Evolutionary conservation across 2,797 vertebrate species (phyloP).

Genomic region (Chrysocyon brachyurus): DNA sequence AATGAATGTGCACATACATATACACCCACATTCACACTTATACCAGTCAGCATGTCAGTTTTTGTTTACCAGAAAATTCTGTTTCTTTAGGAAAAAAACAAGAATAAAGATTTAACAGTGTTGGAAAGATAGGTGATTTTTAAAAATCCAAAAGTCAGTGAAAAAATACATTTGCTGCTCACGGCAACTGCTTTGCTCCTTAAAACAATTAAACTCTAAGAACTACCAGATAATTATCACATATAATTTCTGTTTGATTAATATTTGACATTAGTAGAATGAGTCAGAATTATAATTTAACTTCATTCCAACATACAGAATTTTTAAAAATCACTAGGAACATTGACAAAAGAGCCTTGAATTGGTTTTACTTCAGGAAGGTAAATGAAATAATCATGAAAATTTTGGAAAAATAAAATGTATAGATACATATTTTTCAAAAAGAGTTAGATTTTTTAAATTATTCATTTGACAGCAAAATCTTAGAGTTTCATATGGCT

Average conservation of each 20-base stretch:
- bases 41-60: background rate
- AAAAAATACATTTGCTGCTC: background rate
- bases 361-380: background rate
- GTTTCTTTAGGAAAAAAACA: background rate
- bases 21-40: background rate
- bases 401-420: conserved; percentile 34
- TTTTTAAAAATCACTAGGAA: background rate
- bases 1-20: background rate
- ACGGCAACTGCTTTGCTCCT: background rate
- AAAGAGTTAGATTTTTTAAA: background rate
- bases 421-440: background rate
- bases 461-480: conserved; percentile 57
- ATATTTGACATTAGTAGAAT: background rate
- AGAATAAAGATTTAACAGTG: background rate
- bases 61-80: background rate
- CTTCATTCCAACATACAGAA: background rate
- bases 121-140: background rate
- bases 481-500: conserved; percentile 15
- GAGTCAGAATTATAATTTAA: conserved; percentile 45
- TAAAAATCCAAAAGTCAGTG: background rate
- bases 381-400: conserved; percentile 61
- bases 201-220: background rate
- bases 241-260: background rate
- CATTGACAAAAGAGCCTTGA: background rate
- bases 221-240: background rate